Evolutionary conservation across 2,113 vertebrate genomes (phyloP).

Genomic region (Seriola aureovittata): DNA sequence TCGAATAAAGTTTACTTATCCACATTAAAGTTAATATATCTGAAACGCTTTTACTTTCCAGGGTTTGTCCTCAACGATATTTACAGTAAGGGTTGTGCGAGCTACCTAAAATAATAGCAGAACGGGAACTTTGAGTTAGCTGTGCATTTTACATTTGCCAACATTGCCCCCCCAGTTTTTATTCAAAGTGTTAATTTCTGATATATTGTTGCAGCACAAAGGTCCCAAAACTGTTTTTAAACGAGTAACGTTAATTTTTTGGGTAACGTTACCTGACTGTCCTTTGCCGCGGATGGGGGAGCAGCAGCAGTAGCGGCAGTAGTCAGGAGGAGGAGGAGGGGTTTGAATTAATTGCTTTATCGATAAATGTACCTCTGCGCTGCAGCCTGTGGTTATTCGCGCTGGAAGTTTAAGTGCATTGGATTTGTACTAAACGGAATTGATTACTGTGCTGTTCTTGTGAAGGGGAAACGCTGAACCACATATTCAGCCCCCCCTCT

Average conservation of each 20-base stretch:
- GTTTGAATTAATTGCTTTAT: slow-evolving; percentile 83
- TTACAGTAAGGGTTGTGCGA: no score
- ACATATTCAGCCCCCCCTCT: slow-evolving; percentile 51
- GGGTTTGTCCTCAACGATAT: not conserved
- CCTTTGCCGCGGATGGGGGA: slow-evolving; percentile 19
- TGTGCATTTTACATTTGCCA: not conserved
- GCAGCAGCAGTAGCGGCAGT: not conserved
- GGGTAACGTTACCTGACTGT: not conserved
- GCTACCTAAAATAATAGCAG: not conserved
- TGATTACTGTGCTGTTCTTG: slow-evolving; percentile 82
- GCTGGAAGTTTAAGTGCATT: slow-evolving; percentile 86
- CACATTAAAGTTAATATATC: not conserved
- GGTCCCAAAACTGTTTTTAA: not conserved
- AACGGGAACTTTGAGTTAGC: not conserved
- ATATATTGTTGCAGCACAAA: no score
- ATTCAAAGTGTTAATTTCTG: not conserved
- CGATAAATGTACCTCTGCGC: slow-evolving; percentile 82
- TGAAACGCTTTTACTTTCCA: not conserved
- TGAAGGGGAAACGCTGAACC: slow-evolving; percentile 74
- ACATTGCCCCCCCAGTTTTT: no score
- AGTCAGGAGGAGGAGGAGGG: slow-evolving; percentile 46
- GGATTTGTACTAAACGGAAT: slow-evolving; percentile 84
- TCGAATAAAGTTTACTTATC: not conserved
- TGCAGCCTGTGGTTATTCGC: slow-evolving; percentile 80
- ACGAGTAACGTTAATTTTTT: not conserved